Evolutionary conservation across 2,113 vertebrate genomes (phyloP).

Genomic region (Motacilla alba): DNA sequence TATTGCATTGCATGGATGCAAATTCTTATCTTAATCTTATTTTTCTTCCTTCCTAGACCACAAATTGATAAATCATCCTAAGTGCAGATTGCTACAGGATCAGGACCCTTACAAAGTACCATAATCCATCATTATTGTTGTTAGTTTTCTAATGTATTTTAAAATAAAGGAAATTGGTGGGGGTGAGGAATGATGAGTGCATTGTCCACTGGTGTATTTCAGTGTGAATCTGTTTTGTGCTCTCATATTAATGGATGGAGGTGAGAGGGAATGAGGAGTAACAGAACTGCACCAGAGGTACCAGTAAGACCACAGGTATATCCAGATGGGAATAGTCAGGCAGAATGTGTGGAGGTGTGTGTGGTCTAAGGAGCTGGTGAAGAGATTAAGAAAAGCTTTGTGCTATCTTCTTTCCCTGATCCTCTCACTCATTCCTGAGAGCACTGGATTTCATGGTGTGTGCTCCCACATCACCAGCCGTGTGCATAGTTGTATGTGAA

Average conservation of each 20-base stretch:
- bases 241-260: not conserved
- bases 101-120: not conserved
- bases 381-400: not conserved
- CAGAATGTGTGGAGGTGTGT: fast-evolving
- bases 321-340: fast-evolving
- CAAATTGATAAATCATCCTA: not conserved
- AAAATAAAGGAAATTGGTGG: not conserved
- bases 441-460: not conserved
- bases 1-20: not conserved
- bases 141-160: not conserved
- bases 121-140: not conserved
- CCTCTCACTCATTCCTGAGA: not conserved
- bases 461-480: not conserved
- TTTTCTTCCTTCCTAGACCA: not conserved
- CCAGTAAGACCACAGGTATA: not conserved
- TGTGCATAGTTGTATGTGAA: not conserved
- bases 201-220: not conserved
- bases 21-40: not conserved
- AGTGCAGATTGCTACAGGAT: not conserved
- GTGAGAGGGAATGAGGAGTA: not conserved
- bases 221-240: not conserved
- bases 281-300: not conserved
- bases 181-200: fast-evolving
- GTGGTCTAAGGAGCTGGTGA: not conserved
- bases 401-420: not conserved